phyloP scores from a whole-genome alignment of 30 jellyfish, hydroid and myxozoan species.

The Cassiopea xamachana region DNA sequence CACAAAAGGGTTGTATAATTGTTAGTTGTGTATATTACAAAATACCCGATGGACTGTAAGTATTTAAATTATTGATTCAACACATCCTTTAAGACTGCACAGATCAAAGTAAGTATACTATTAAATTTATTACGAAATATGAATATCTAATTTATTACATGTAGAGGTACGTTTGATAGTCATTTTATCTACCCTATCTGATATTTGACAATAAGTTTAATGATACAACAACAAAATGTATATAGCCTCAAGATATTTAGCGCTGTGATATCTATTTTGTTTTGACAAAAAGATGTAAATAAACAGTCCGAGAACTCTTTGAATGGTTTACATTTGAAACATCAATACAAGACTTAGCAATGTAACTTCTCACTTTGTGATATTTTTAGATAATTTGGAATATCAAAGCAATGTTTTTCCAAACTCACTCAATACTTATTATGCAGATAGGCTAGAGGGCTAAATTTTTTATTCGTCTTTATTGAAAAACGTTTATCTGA shows the following conservation, averaged over 20 bases:
- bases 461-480: too few relatives aligned
- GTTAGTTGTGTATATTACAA: constrained; percentile 16
- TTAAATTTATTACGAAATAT: background rate
- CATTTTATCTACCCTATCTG: background rate
- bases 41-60: constrained; percentile 8
- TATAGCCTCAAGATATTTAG: background rate
- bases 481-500: background rate
- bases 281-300: constrained; percentile 14
- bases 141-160: background rate
- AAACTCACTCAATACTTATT: too few relatives aligned
- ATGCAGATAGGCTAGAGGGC: background rate
- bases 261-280: constrained; percentile 3
- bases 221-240: background rate
- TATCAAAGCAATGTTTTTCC: too few relatives aligned
- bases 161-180: background rate
- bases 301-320: background rate
- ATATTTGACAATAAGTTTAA: background rate
- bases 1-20: constrained; percentile 5
- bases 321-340: background rate
- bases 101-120: background rate
- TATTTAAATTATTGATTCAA: background rate
- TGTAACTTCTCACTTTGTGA: too few relatives aligned
- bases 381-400: too few relatives aligned
- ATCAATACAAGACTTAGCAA: too few relatives aligned
- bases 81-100: background rate